A percentile compares a stretch with the other conserved stretches of the same genome.
Conservation (phyloP, 2,113 vertebrate genomes). For the Terrapene triunguis region DNA sequence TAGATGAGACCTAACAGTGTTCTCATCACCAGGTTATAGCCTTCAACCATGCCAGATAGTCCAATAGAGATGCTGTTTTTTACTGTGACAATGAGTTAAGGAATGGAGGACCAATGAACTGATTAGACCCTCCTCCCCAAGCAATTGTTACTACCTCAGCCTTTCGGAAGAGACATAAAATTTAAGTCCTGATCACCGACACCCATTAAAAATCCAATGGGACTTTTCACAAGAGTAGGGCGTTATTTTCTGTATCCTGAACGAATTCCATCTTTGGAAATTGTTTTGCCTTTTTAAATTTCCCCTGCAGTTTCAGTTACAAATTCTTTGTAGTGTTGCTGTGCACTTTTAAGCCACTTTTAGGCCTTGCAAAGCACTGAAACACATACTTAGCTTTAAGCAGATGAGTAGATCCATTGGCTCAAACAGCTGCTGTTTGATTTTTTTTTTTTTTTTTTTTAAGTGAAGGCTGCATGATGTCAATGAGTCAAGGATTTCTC, state of each 20-base stretch:
- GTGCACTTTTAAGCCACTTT: not conserved
- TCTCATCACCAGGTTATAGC: not conserved
- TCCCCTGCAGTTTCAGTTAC: not conserved
- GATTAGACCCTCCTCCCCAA: not conserved
- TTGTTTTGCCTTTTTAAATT: not conserved
- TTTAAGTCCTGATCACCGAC: not conserved
- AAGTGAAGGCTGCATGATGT: too few relatives aligned
- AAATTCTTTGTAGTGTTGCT: fast-evolving
- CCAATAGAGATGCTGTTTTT: slow-evolving; percentile 1
- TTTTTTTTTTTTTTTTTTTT: too few relatives aligned
- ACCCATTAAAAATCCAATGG: not conserved
- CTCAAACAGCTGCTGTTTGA: too few relatives aligned
- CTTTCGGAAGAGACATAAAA: not conserved
- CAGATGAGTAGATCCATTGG: too few relatives aligned
- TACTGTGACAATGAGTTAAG: not conserved
- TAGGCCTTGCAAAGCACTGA: not conserved
- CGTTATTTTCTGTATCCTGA: not conserved
- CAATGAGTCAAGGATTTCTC: not conserved
- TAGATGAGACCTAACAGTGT: not conserved
- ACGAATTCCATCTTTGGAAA: not conserved
- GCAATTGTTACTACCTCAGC: not conserved
- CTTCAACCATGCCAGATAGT: not conserved
- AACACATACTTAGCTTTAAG: not conserved
- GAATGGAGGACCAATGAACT: not conserved
- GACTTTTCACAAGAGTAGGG: slow-evolving; percentile 2